phyloP scores from a whole-genome alignment of 1,140 invertebrate genomes.

The Musca vetustissima region DNA sequence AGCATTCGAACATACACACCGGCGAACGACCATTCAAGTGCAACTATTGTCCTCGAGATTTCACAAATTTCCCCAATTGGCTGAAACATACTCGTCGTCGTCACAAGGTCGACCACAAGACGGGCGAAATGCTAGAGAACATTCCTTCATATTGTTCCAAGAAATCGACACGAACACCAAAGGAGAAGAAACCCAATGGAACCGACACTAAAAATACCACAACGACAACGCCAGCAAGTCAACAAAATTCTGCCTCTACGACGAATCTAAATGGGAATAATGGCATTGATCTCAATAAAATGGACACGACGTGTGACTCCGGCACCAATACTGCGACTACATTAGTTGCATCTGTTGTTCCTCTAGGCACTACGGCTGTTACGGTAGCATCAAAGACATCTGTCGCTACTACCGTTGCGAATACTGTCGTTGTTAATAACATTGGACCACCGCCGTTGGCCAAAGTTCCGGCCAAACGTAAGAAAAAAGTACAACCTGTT shows the following conservation, averaged over 20 bases:
- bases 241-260: conserved; percentile 13
- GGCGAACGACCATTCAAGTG: conserved; percentile 60
- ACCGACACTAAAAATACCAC: conserved; percentile 28
- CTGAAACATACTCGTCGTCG: conserved; percentile 60
- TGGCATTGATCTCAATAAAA: conserved; percentile 9
- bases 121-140: conserved; percentile 55
- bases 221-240: not conserved
- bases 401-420: not conserved
- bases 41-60: conserved; percentile 60
- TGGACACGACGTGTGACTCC: not conserved
- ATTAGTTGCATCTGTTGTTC: no score
- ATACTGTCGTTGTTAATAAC: conserved; percentile 7
- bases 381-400: no score
- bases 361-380: no score
- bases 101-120: conserved; percentile 61
- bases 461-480: conserved; percentile 9
- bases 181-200: conserved; percentile 39
- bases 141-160: conserved; percentile 55
- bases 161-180: conserved; percentile 47
- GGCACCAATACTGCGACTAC: no score
- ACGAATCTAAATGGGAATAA: not conserved
- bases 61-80: conserved; percentile 63
- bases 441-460: conserved; percentile 22
- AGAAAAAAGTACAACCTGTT: not conserved
- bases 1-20: conserved; percentile 62